Evolutionary conservation across 2,888 invertebrate genomes (phyloP).

Genomic region (Ormyrus rosae): DNA sequence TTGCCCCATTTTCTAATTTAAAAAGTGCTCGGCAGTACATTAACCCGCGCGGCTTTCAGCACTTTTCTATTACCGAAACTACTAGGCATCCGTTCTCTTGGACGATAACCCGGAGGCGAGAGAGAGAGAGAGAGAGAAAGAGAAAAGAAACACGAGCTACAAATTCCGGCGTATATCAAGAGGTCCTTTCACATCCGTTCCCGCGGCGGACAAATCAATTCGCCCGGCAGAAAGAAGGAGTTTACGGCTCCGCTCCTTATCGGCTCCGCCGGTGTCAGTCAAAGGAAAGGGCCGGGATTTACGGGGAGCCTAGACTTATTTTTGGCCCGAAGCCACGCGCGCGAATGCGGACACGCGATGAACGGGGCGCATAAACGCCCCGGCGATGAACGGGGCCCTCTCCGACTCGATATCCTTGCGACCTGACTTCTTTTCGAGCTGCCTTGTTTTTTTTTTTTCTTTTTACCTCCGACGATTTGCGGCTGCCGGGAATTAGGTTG

Average conservation of each 20-base stretch:
- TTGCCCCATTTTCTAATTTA: too few relatives aligned
- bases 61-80: too few relatives aligned
- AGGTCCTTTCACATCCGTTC: neutral
- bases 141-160: neutral
- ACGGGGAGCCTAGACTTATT: neutral
- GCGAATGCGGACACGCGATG: neutral
- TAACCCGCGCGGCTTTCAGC: too few relatives aligned
- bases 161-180: neutral
- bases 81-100: too few relatives aligned
- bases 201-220: neutral
- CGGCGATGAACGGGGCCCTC: conserved; percentile 20
- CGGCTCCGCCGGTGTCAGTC: neutral
- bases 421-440: too few relatives aligned
- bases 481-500: too few relatives aligned
- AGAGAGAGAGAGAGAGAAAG: neutral
- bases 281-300: neutral
- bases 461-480: too few relatives aligned
- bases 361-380: conserved; percentile 22
- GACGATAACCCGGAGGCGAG: too few relatives aligned
- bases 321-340: conserved; percentile 32
- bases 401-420: neutral
- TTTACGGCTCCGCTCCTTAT: neutral
- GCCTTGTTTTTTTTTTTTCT: too few relatives aligned
- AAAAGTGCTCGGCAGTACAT: too few relatives aligned
- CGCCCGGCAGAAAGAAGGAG: too few relatives aligned